Base-by-base conservation (phyloP, 2,113 vertebrate genomes). In the Rhinolophus sinicus region DNA sequence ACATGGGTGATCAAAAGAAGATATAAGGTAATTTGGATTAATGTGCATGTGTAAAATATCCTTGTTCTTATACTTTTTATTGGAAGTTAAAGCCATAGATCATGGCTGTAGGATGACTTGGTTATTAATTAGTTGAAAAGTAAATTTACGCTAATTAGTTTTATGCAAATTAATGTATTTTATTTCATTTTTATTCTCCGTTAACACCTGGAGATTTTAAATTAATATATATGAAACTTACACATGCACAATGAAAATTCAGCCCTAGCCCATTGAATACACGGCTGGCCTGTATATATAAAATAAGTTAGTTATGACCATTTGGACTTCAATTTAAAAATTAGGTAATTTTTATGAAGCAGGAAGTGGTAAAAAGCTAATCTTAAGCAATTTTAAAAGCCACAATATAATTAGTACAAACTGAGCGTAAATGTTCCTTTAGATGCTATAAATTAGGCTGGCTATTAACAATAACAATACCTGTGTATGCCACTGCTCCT, bases 131-230 rank as follows among this genome's bases (percentile, higher is more conserved):
- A 97, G 54, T 76, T 97, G 87, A 86, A 94, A 96, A 92, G 78
- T 40, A 94, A 94, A 88, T 90, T 40, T 78, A 96, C 1, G 15
- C 67, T 97, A 88, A 95, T 96, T 94, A 93, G 54, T 92, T 94
- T 97, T 92, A 92, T 93, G 94, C 40, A 97, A 94, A 95, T 94
- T 78, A 72, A 90, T 91, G 87, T 70, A 67, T 88, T 97, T 94
- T 6, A 80, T 84, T 95, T 91, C 70, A 77, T 85, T 67, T 93
- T 30, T 85, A 94, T 95, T 90, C 90, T 81, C 88, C 33, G 70
- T 94, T 96, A 97, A 84, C 70, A 95, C 58, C 76, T 73, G 77
- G 90, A 96, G n/a, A 82, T 85, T 96, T 92, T 44, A 75, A 95
- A 97, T 95, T 91, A 96, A 94, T 78, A 30, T 47, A 33, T 83